These are phyloP conservation scores for Pempheris klunzingeri DNA, from an alignment of 2,797 vertebrate species.

Conservation along the genomic window DNA sequence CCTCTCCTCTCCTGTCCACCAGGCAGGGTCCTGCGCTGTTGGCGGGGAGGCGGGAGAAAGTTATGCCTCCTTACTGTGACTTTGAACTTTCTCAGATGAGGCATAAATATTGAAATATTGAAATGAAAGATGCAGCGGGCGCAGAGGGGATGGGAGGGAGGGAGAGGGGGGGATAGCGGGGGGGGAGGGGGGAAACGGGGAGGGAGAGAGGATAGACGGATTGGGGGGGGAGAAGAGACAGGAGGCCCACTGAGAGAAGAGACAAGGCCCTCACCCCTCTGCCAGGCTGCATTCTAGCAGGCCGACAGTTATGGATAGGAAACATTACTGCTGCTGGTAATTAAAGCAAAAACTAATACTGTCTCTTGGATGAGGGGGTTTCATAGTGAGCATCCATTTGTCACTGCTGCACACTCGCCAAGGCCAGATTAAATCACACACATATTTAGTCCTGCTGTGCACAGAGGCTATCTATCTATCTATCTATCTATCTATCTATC, in stretches of 20 bases:
- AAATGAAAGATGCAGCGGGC: slow-evolving; percentile 92
- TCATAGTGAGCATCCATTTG: slow-evolving; percentile 93
- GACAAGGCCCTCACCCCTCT: slow-evolving; percentile 95
- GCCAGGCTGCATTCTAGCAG: slow-evolving; percentile 93
- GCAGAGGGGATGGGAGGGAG: slow-evolving; percentile 83
- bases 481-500: slow-evolving; percentile 55
- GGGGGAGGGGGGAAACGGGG: slow-evolving; percentile 78
- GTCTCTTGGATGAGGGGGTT: slow-evolving; percentile 93
- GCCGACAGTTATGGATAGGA: slow-evolving; percentile 99
- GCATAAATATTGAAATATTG: slow-evolving; percentile 99
- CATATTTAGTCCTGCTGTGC: slow-evolving; percentile 85
- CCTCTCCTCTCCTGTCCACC: slow-evolving; percentile 66
- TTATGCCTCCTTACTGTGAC: slow-evolving; percentile 93
- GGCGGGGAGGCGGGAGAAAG: slow-evolving; percentile 82
- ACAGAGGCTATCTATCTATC: slow-evolving; percentile 59
- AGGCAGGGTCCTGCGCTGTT: slow-evolving; percentile 76
- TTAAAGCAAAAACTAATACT: slow-evolving; percentile 99
- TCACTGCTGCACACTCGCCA: slow-evolving; percentile 88
- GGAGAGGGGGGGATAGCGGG: slow-evolving; percentile 72
- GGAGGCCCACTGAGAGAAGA: slow-evolving; percentile 95
- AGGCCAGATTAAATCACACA: slow-evolving; percentile 92
- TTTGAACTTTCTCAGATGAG: slow-evolving; percentile 92
- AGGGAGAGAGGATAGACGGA: slow-evolving; percentile 84
- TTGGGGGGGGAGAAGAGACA: slow-evolving; percentile 88
- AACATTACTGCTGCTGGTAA: slow-evolving; percentile 96